Percentiles rank a stretch among this genome's conserved stretches.
phyloP scores from a whole-genome alignment of 2,113 vertebrate genomes.

The Carassius gibelio region DNA sequence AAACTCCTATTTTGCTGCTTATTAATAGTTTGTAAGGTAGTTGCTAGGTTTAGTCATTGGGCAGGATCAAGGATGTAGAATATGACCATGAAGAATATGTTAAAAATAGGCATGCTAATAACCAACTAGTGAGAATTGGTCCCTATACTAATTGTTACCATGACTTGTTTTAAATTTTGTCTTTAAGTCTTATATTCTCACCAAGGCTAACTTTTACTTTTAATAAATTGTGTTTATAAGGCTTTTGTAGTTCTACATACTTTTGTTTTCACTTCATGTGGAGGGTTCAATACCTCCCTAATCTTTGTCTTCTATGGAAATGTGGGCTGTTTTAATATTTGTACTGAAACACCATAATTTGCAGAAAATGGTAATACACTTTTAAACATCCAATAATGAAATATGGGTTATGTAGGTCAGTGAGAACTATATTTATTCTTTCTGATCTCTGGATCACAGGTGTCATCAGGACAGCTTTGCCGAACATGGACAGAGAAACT shows the following conservation, averaged over 20 bases:
- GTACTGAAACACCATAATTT: neutral
- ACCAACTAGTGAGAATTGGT: too few species aligned
- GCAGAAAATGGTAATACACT: neutral
- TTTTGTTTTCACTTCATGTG: neutral
- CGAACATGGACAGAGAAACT: constrained; percentile 91
- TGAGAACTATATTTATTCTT: neutral
- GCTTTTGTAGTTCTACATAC: neutral
- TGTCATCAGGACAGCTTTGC: constrained; percentile 88
- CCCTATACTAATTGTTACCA: too few species aligned
- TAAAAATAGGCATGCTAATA: too few species aligned
- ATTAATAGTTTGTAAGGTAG: neutral
- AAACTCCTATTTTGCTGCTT: neutral
- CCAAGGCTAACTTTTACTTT: neutral
- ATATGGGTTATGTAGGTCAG: constrained; percentile 25
- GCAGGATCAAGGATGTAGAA: neutral
- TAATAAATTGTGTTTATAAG: neutral
- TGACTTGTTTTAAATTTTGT: too few species aligned
- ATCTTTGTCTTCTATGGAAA: neutral
- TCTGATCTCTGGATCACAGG: constrained; percentile 71
- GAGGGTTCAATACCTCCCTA: neutral
- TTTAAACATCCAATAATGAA: neutral
- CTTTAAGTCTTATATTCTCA: neutral
- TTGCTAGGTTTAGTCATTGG: neutral
- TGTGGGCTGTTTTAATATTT: neutral
- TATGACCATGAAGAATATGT: too few species aligned